Conservation (phyloP, 2,113 vertebrate genomes). For the Nicator chloris region DNA sequence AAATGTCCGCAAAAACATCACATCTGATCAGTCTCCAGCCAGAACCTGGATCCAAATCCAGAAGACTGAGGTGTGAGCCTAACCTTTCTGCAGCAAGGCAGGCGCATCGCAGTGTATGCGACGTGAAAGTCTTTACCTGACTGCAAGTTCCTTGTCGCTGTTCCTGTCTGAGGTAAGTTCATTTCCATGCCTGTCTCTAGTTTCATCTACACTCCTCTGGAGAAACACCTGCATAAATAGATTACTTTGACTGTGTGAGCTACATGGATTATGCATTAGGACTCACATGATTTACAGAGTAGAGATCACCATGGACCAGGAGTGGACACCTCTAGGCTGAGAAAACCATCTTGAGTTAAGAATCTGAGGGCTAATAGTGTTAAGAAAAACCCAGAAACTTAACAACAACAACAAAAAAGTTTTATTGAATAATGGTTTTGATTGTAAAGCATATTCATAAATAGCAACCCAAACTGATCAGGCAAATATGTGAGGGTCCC, state of each 20-base stretch:
- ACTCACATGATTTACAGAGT: neutral
- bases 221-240: neutral
- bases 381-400: neutral
- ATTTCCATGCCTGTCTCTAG: neutral
- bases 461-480: neutral
- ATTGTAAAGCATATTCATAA: neutral
- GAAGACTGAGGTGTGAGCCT: neutral
- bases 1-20: neutral
- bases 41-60: neutral
- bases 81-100: neutral
- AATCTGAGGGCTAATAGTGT: neutral
- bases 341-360: neutral
- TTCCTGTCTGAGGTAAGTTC: neutral
- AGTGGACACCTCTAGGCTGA: neutral
- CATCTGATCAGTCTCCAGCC: neutral
- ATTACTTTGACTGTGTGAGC: neutral
- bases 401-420: neutral
- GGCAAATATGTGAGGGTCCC: neutral
- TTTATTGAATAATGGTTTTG: neutral
- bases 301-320: neutral
- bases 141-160: rapidly evolving
- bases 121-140: neutral
- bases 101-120: neutral
- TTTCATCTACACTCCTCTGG: neutral
- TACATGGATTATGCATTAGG: neutral